Base-by-base conservation (phyloP, 2,888 invertebrate species). In the Lithophane semibrunnea region DNA sequence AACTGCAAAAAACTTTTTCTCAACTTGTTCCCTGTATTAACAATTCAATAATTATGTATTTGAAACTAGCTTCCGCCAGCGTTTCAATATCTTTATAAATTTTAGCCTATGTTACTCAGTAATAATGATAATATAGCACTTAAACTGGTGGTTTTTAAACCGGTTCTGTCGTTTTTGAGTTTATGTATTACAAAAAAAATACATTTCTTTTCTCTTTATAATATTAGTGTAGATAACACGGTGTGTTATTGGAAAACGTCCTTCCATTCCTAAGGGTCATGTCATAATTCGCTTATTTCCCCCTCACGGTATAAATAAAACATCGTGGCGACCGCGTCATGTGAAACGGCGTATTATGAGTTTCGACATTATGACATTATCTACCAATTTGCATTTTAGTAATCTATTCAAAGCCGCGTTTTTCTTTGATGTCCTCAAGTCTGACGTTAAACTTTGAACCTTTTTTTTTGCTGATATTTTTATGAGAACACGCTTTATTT, bases 311-410 rank as follows among this genome's bases (percentile, higher is more conserved):
- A 92, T 94, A 93, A 93, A 94, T 94, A 94, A 94, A 92, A 94
- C 93, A 95, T 92, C 76, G 85, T 82, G 86, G 80, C 84, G 81
- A 71, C 85, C 84, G 85, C 88, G 91, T 91, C 92, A 92, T 88
- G 88, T 88, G 88, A 89, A 89, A 88, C 89, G 89, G 88, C 90
- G 87, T 92, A 93, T 92, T 92, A 90, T 90, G 90, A 91, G 92
- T 91, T 92, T 92, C 90, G 91, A 93, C 92, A 93, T 94, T 93
- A 94, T 94, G 92, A 94, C 92, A 93, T 94, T 93, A 94, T 94
- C 94, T 89, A 89, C 87, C 90, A 93, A 95, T 95, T 95, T 94
- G 93, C 96, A 95, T 95, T 92, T 86, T 60, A 89, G 88, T 94
- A 92, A 94, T 94, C 92, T 94, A 93, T 93, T 93, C 93, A 92